Evolutionary conservation across 2,888 invertebrate genomes (phyloP).

Genomic region (Anodontia alba): DNA sequence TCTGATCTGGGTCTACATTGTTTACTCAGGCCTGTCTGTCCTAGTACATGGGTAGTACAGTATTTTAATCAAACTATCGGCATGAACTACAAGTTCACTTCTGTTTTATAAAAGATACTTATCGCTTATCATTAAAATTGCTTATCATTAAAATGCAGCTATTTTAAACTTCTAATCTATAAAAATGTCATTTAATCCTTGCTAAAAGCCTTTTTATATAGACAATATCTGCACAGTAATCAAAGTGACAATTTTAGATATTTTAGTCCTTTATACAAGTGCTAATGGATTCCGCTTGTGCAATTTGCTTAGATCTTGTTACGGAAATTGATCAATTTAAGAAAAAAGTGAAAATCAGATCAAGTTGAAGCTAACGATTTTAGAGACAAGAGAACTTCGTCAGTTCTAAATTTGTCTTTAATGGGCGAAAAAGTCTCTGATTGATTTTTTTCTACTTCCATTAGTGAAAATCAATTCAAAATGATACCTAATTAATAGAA

Average conservation of each 20-base stretch:
- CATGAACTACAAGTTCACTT: neutral
- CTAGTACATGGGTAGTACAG: too few relatives aligned
- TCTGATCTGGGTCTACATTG: too few relatives aligned
- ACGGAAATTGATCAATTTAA: constrained; percentile 15
- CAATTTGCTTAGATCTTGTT: constrained; percentile 16
- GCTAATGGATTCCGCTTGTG: constrained; percentile 17
- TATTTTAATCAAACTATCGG: neutral
- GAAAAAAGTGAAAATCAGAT: neutral
- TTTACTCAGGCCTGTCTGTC: too few relatives aligned
- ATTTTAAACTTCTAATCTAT: constrained; percentile 3
- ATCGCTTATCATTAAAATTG: too few relatives aligned
- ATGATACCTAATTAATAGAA: constrained; percentile 25
- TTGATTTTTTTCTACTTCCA: constrained; percentile 15
- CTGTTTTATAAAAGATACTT: constrained; percentile 13
- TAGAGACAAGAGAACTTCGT: neutral
- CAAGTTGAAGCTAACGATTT: constrained; percentile 4
- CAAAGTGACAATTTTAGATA: neutral
- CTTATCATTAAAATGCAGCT: too few relatives aligned
- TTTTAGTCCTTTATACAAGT: neutral
- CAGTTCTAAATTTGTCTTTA: neutral
- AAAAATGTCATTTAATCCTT: constrained; percentile 3
- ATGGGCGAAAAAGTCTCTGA: constrained; percentile 1
- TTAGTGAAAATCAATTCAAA: constrained; percentile 24
- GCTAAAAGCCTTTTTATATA: constrained; percentile 13
- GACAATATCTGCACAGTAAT: neutral